Base-by-base conservation (phyloP, 1,140 invertebrate genomes). In the Mactra quadrangularis region DNA sequence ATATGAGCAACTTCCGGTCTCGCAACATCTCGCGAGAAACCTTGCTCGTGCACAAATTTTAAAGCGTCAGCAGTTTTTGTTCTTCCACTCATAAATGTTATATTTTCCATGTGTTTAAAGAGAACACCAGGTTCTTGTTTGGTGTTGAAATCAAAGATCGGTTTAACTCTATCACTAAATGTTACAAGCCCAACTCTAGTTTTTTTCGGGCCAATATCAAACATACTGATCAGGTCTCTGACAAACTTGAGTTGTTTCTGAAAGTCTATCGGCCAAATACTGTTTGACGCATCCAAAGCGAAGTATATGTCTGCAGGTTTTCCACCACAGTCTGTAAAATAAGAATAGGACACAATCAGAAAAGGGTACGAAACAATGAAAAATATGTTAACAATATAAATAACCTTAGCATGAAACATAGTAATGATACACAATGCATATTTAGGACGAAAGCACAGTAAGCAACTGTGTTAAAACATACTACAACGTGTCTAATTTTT, bases 231-330 rank as follows among this genome's bases (percentile, higher is more conserved):
- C 0, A 91, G 83, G n/a, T 88, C 79, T 15, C 77, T 75, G 25
- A 88, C 79, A 62, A 91, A 91, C 15, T 62, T 45, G 9, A 90
- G 68, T 75, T 88, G 84, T 55, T 84, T 75, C 22, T 77, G 22
- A 59, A 89, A 91, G 35, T 92, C 85, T 0, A 47, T 52, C 11
- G 55, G 45, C 85, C 86, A 88, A 25, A 92, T 89, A 70, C 89
- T 90, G 60, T 84, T 87, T 11, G 90, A 91, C 17, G 86, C 83
- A 70, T 92, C 91, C 22, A 92, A 55, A 4, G 91, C 52, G 77
- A 92, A 90, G 55, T 87, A 87, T 15, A 92, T 84, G 50, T 92
- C 91, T 0, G 89, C 89, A 57, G 90, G 86, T 53, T 90, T 91
- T 25, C 88, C 88, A 4, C 72, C 76, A 38, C 91, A 92, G 27